Conservation (phyloP, 2,888 invertebrate species). For the Exephanes ischioxanthus region DNA sequence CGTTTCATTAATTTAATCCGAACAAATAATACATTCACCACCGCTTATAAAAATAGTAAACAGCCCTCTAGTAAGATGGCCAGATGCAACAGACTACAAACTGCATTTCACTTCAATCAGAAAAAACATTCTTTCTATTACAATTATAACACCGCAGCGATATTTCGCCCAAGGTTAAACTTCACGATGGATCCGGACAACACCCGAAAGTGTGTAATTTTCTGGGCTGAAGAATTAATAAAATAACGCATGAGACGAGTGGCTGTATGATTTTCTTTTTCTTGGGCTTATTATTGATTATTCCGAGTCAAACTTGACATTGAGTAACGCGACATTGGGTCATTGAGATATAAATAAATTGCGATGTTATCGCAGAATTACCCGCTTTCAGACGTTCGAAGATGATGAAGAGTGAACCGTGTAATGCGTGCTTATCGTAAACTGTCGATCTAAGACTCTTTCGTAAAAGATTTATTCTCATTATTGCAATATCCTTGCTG, state of each 20-base stretch:
- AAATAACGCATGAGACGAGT: slow-evolving; percentile 5
- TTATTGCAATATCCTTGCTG: slow-evolving; percentile 25
- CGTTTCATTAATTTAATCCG: slow-evolving; percentile 68
- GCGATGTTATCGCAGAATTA: slow-evolving; percentile 35
- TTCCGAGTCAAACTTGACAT: slow-evolving; percentile 9
- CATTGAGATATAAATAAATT: slow-evolving; percentile 8
- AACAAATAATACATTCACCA: slow-evolving; percentile 81
- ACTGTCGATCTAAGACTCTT: slow-evolving; percentile 72
- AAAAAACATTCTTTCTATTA: slow-evolving; percentile 67
- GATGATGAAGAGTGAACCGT: slow-evolving; percentile 64
- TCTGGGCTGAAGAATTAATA: background rate
- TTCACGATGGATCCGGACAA: slow-evolving; percentile 13
- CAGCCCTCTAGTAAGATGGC: slow-evolving; percentile 75
- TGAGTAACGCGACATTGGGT: background rate
- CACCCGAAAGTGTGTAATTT: slow-evolving; percentile 9
- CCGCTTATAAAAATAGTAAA: slow-evolving; percentile 84
- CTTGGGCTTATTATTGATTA: slow-evolving; percentile 17
- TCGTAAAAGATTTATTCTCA: slow-evolving; percentile 69
- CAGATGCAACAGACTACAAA: slow-evolving; percentile 77
- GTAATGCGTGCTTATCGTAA: slow-evolving; percentile 63
- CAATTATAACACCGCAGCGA: slow-evolving; percentile 66
- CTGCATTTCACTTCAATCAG: slow-evolving; percentile 65
- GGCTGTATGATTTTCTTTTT: slow-evolving; percentile 11
- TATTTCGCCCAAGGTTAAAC: slow-evolving; percentile 30
- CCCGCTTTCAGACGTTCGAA: slow-evolving; percentile 3